Base-by-base conservation (phyloP, 2,797 vertebrate genomes). In the Esox masquinongy region DNA sequence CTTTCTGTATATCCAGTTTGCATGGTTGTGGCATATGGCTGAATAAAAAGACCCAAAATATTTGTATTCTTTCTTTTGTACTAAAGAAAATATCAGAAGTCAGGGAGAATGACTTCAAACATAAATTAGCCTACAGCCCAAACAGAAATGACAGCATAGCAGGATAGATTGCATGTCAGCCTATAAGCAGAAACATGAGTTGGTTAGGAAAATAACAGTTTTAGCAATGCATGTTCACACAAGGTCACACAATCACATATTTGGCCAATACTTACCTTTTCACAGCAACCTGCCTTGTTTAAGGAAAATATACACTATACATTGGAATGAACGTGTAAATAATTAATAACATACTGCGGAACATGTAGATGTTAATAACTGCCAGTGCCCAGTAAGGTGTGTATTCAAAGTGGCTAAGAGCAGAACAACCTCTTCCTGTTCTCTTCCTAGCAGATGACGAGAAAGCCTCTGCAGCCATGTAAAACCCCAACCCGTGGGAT, bases 401-500 rank as follows among this genome's bases (percentile, higher is more conserved):
- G 31, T 5, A 67, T 15, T 16, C 29, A 15, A 39, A 22, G 17
- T 1, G 36, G 17, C 2, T 24, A 34, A 49, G 14, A 66, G 61
- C 70, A 63, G 50, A 50, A 47, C 26, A n/a, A 59, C 29, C n/a
- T 66, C n/a, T 36, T 72, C 69, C 69, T 72, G 69, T 59, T 53
- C 61, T 50, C 68, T 15, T 50, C 14, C 61, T 34, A 14, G 12
- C 50, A 24, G n/a, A 36, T 36, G 67, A 66, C n/a, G 39, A 64
- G 56, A 19, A 26, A 66, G 72, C 8, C 72, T 26, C 67, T 78
- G 72, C 72, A 70, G 53, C 69, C n/a, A n/a, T n/a, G n/a, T n/a
- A n/a, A n/a, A n/a, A 69, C n/a, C 53, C 1, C 6, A 22, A 11
- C 43, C 16, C 17, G n/a, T 22, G 22, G 64, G 64, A 5, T 68